Evolutionary conservation across 2,797 vertebrate species (phyloP).

Genomic region (Enteromius unitaeniatus): DNA sequence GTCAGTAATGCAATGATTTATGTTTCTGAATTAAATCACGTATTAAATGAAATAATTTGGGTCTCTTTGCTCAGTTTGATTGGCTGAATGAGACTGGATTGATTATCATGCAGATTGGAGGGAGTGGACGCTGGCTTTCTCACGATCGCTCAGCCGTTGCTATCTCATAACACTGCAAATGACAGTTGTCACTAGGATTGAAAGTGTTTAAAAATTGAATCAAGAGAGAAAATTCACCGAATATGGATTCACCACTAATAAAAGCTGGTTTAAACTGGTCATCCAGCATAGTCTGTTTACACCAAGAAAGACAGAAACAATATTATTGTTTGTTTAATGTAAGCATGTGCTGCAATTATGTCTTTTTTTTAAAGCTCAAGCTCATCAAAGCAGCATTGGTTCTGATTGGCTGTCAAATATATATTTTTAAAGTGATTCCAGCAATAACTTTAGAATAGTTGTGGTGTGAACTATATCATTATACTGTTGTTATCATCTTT

Average conservation of each 20-base stretch:
- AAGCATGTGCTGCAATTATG: background rate
- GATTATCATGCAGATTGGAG: constrained; percentile 70
- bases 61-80: constrained; percentile 70
- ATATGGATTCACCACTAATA: constrained; percentile 21
- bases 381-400: background rate
- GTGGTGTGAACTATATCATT: background rate
- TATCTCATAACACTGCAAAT: constrained; percentile 34
- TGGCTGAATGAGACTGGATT: constrained; percentile 70
- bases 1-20: constrained; percentile 72
- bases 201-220: background rate
- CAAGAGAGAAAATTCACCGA: background rate
- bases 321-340: background rate
- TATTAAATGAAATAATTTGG: constrained; percentile 76
- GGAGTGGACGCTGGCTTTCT: constrained; percentile 68
- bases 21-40: constrained; percentile 72
- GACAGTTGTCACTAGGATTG: constrained; percentile 44
- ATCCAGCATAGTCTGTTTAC: too few relatives aligned
- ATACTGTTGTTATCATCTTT: too few relatives aligned
- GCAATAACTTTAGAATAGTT: background rate
- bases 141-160: constrained; percentile 53
- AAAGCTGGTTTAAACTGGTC: constrained; percentile 6
- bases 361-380: background rate
- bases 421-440: background rate
- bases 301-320: too few relatives aligned
- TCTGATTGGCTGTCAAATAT: background rate